Conservation (phyloP, 2,797 vertebrate species). For the Denticeps clupeoides region DNA sequence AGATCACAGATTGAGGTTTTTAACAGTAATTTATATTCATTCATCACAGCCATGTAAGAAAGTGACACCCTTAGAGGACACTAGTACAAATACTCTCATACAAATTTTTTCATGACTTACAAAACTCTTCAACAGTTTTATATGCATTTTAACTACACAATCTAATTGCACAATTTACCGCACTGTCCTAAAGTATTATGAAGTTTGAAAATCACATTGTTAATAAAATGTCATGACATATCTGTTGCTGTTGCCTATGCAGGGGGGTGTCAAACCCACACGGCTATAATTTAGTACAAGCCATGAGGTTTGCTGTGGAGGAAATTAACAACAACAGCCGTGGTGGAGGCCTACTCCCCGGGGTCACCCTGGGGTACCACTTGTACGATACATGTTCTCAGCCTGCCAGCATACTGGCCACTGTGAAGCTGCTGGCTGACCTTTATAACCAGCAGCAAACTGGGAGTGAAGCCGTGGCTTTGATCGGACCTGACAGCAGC, state of each 20-base stretch:
- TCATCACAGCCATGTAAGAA: too few species aligned
- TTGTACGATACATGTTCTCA: slow-evolving; percentile 63
- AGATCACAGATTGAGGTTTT: too few species aligned
- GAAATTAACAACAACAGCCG: slow-evolving; percentile 57
- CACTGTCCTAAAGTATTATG: neutral
- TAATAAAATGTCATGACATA: too few species aligned
- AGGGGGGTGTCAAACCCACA: slow-evolving; percentile 51
- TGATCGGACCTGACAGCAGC: slow-evolving; percentile 72
- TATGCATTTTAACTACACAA: too few species aligned
- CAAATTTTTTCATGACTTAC: too few species aligned
- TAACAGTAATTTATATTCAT: too few species aligned
- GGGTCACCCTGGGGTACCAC: slow-evolving; percentile 66
- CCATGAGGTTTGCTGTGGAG: slow-evolving; percentile 61
- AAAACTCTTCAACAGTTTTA: too few species aligned
- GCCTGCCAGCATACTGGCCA: slow-evolving; percentile 50
- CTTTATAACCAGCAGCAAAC: slow-evolving; percentile 19
- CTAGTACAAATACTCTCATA: too few species aligned
- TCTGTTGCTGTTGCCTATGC: neutral
- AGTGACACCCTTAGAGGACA: too few species aligned
- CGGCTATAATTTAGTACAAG: slow-evolving; percentile 62
- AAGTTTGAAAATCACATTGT: neutral
- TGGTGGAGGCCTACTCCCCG: slow-evolving; percentile 43
- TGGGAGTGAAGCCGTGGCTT: slow-evolving; percentile 36
- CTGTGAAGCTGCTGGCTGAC: slow-evolving; percentile 47
- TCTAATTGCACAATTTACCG: too few species aligned